Evolutionary conservation across 2,888 invertebrate species (phyloP).

Genomic region (Phania funesta): DNA sequence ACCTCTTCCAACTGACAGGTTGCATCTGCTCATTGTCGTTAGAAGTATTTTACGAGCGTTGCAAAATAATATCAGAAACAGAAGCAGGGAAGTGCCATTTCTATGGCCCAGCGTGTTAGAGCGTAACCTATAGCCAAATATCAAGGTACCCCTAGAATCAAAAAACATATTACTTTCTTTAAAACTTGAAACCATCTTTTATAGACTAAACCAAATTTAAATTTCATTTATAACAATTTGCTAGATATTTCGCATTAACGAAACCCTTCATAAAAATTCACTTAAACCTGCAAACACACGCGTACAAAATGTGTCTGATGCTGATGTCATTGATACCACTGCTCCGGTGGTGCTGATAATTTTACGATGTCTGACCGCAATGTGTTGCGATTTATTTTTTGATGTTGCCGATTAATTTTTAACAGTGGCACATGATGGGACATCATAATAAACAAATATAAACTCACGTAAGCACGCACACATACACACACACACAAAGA

Average conservation of each 20-base stretch:
- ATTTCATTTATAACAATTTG: neutral
- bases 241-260: neutral
- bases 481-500: neutral
- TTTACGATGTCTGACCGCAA: conserved; percentile 66
- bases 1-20: no score
- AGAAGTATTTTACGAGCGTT: no score
- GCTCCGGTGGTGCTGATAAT: conserved; percentile 36
- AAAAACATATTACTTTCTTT: no score
- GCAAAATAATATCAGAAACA: no score
- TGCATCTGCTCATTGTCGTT: no score
- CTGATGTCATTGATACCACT: conserved; percentile 28
- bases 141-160: no score
- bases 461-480: neutral
- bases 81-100: no score
- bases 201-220: no score
- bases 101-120: no score
- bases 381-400: conserved; percentile 67
- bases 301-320: conserved; percentile 18
- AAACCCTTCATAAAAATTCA: conserved; percentile 2
- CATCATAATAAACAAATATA: conserved; percentile 46
- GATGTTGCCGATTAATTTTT: conserved; percentile 65
- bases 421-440: conserved; percentile 64
- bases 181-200: no score
- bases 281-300: neutral
- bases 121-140: no score